Evolutionary conservation across 2,797 vertebrate genomes (phyloP).

Genomic region (Tolypeutes matacus): DNA sequence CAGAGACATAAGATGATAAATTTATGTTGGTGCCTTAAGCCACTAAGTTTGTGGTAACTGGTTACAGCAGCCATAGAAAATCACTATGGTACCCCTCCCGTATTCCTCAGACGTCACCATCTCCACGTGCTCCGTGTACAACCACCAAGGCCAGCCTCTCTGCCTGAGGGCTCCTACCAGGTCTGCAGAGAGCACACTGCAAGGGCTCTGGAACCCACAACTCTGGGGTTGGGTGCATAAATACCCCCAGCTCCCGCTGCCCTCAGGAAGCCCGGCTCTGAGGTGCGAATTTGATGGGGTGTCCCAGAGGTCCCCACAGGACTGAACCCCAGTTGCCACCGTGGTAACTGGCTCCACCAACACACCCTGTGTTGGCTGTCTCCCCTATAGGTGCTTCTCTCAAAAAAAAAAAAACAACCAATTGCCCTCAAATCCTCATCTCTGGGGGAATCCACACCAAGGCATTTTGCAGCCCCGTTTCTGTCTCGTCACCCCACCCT

Average conservation of each 20-base stretch:
- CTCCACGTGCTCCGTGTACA: background rate
- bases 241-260: background rate
- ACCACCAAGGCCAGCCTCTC: background rate
- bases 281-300: rapidly evolving
- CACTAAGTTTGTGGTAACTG: too few species aligned
- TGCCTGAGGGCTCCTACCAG: background rate
- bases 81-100: background rate
- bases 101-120: background rate
- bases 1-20: background rate
- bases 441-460: background rate
- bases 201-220: too few species aligned
- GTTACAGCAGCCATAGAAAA: background rate
- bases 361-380: rapidly evolving
- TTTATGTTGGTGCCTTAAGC: background rate
- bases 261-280: rapidly evolving
- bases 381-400: too few species aligned
- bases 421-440: too few species aligned
- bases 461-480: background rate
- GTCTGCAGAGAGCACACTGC: too few species aligned
- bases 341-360: rapidly evolving
- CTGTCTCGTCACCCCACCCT: background rate
- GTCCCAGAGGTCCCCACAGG: too few species aligned
- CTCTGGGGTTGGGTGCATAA: background rate
- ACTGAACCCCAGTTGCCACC: too few species aligned
- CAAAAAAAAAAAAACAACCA: background rate